Conservation (phyloP, 2,888 invertebrate genomes). For the Ethmia dodecea region DNA sequence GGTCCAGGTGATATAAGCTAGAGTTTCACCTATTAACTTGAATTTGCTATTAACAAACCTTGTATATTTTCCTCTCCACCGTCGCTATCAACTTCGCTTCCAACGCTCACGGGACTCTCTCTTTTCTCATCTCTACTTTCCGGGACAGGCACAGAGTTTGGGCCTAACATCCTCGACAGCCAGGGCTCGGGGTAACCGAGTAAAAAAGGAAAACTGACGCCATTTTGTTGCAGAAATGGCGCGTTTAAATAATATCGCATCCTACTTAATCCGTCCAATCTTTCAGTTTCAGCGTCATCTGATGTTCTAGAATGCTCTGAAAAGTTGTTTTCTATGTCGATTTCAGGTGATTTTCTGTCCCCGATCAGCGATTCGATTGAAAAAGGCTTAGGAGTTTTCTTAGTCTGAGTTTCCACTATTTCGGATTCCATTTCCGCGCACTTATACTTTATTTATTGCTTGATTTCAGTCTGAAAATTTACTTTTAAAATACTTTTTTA, state of each 20-base stretch:
- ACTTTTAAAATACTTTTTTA: background rate
- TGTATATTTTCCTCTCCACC: conserved; percentile 58
- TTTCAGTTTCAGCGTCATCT: conserved; percentile 56
- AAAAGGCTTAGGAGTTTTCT: conserved; percentile 77
- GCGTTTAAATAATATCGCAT: conserved; percentile 68
- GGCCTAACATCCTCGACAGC: conserved; percentile 49
- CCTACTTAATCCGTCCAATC: conserved; percentile 52
- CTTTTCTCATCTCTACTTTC: conserved; percentile 54
- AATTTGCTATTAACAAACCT: conserved; percentile 32
- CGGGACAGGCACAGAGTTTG: conserved; percentile 26
- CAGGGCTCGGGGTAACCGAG: conserved; percentile 68
- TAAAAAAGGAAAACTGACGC: conserved; percentile 62
- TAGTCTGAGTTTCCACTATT: conserved; percentile 48
- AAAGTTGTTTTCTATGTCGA: conserved; percentile 63
- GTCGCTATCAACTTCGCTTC: conserved; percentile 65
- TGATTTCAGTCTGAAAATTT: background rate
- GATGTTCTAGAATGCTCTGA: conserved; percentile 61
- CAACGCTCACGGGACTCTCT: conserved; percentile 68
- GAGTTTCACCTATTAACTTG: background rate
- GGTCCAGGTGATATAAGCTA: too few species aligned
- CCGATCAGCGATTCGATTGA: conserved; percentile 80
- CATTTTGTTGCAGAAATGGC: conserved; percentile 64
- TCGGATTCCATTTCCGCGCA: conserved; percentile 49
- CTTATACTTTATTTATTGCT: conserved; percentile 6
- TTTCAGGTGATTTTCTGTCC: conserved; percentile 64